Evolutionary conservation across 2,888 invertebrate genomes (phyloP).

Genomic region (Campopleginae sp.): DNA sequence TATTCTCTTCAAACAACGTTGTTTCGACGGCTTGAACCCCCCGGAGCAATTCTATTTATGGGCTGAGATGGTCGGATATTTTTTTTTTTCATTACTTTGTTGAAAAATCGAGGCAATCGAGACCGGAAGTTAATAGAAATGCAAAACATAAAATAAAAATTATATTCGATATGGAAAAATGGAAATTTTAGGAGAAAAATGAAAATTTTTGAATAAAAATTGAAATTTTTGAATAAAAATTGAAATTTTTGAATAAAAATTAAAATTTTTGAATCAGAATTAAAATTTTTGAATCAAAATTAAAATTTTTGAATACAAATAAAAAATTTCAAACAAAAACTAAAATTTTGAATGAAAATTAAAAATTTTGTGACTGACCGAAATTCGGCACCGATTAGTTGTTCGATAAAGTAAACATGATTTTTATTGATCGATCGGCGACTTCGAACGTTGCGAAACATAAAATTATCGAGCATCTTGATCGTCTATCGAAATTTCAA

Average conservation of each 20-base stretch:
- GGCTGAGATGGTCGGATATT: neutral
- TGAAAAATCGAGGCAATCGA: neutral
- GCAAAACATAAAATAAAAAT: too few species aligned
- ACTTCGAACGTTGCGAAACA: neutral
- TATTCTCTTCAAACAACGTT: slow-evolving; percentile 3
- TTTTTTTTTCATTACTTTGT: neutral
- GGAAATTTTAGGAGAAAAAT: too few species aligned
- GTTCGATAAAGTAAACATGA: neutral
- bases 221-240: too few species aligned
- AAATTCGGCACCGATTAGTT: neutral
- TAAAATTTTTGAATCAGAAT: too few species aligned
- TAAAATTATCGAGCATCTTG: neutral
- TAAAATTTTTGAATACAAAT: too few species aligned
- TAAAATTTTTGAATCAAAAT: too few species aligned
- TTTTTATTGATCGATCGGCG: neutral
- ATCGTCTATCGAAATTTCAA: neutral
- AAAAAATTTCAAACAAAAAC: too few species aligned
- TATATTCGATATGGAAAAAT: too few species aligned
- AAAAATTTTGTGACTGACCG: too few species aligned
- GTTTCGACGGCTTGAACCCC: neutral
- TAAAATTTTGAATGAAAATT: too few species aligned
- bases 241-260: too few species aligned
- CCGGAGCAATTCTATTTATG: neutral
- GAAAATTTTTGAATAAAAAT: too few species aligned
- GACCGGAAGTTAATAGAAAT: neutral